Evolutionary conservation across 2,797 vertebrate genomes (phyloP).

Genomic region (Phaenicophaeus curvirostris): DNA sequence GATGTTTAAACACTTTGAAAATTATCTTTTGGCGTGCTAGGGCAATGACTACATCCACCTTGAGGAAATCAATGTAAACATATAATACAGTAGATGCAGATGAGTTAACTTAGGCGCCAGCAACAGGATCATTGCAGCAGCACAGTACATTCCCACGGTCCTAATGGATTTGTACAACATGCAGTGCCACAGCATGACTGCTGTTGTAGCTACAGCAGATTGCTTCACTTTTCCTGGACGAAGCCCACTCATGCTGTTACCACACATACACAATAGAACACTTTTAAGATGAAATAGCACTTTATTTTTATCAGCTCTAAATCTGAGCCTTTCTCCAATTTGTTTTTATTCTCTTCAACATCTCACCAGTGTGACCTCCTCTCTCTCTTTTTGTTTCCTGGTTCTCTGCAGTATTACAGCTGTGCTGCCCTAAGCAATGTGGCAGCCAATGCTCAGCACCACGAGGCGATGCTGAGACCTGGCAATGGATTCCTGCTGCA

Average conservation of each 20-base stretch:
- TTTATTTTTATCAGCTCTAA: neutral
- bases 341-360: neutral
- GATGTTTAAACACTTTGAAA: neutral
- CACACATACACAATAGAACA: neutral
- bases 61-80: neutral
- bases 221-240: neutral
- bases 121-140: neutral
- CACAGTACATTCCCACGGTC: neutral
- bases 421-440: constrained; percentile 82
- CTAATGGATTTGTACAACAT: neutral
- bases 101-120: neutral
- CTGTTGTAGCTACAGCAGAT: neutral
- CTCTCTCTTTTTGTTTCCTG: neutral
- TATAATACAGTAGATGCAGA: neutral
- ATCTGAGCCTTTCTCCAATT: neutral
- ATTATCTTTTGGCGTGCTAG: neutral
- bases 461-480: constrained; percentile 71
- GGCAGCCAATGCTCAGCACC: constrained; percentile 72
- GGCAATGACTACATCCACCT: neutral
- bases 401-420: constrained; percentile 79
- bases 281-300: neutral
- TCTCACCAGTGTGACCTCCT: neutral
- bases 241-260: neutral
- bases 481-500: constrained; percentile 75
- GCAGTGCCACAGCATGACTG: neutral